Evolutionary conservation across 1,140 invertebrate species (phyloP).

Genomic region (Caerostris darwini): DNA sequence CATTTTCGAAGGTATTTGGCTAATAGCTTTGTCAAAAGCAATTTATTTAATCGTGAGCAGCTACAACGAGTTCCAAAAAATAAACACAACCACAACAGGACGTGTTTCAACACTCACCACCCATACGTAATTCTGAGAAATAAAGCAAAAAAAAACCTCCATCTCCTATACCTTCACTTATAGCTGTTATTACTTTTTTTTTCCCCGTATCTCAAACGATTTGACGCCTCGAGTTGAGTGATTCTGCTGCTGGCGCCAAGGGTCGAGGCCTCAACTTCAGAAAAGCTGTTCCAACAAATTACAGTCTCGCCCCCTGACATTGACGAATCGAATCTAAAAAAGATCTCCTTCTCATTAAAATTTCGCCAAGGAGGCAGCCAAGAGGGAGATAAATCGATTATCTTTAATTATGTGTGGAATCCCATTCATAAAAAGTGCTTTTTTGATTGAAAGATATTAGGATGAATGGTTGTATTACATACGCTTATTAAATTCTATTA

Average conservation of each 20-base stretch:
- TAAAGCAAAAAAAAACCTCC: background rate
- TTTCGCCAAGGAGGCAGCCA: background rate
- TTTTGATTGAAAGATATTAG: background rate
- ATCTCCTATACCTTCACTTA: background rate
- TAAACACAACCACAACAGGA: background rate
- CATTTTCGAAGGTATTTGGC: background rate
- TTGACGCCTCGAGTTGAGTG: slow-evolving; percentile 30
- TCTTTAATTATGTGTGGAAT: background rate
- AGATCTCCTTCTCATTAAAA: background rate
- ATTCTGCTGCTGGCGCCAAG: slow-evolving; percentile 4
- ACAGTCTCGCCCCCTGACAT: slow-evolving; percentile 8
- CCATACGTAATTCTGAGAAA: background rate
- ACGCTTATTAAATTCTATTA: too few species aligned
- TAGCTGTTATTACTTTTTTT: background rate
- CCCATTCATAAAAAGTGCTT: background rate
- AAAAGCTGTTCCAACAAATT: slow-evolving; percentile 33
- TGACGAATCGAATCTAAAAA: background rate
- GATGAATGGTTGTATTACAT: too few species aligned
- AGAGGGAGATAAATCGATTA: background rate
- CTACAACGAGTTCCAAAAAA: background rate
- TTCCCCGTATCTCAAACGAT: background rate
- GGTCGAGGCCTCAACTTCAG: background rate
- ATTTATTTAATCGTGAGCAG: background rate
- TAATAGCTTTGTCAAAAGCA: background rate
- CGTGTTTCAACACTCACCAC: slow-evolving; percentile 17